Conservation (phyloP, 2,113 vertebrate genomes). For the Anoura caudifer region DNA sequence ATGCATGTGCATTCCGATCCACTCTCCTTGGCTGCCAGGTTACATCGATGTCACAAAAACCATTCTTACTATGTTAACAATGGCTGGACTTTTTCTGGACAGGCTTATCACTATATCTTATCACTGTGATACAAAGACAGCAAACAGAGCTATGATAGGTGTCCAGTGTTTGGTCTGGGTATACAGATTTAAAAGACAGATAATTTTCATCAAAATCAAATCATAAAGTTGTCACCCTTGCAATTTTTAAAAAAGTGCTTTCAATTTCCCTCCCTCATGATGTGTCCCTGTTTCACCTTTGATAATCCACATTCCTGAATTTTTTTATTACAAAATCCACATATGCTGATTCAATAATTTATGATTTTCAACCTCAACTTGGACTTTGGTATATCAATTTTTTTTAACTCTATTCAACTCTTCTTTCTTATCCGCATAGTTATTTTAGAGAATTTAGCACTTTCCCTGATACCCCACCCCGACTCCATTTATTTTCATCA, state of each 20-base stretch:
- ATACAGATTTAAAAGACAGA: neutral
- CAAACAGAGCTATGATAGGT: neutral
- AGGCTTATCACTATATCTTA: neutral
- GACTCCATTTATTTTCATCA: neutral
- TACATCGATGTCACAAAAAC: no score
- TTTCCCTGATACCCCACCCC: neutral
- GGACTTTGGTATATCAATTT: neutral
- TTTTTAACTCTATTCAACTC: neutral
- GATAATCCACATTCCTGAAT: neutral
- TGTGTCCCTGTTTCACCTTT: neutral
- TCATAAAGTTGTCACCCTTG: neutral
- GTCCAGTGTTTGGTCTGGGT: neutral
- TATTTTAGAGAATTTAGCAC: neutral
- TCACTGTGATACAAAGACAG: neutral
- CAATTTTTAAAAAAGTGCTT: neutral
- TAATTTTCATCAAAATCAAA: neutral
- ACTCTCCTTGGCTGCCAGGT: no score
- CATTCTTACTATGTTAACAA: no score
- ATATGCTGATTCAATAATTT: neutral
- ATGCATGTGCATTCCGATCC: no score
- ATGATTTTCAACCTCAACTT: neutral
- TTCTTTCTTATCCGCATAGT: neutral
- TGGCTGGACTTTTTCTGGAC: no score
- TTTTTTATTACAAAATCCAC: neutral
- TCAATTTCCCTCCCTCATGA: neutral